Evolutionary conservation across 1,140 invertebrate genomes (phyloP), one percentile per base, ranked within the genome.

Genomic region (Rhysida immarginata): DNA sequence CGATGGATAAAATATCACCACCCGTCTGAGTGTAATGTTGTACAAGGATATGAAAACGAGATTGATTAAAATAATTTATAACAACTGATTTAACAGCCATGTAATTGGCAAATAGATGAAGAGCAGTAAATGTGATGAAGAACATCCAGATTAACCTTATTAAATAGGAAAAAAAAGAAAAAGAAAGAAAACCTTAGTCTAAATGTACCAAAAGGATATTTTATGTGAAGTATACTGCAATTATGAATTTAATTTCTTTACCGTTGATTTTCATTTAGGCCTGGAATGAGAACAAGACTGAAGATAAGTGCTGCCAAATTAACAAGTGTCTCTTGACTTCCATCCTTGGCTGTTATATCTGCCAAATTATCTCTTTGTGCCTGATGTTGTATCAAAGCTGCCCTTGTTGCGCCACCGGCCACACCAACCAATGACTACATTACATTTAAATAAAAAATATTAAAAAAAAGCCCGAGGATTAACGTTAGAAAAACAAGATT

Each of bases 281-380:
- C 60, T 26, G 83, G 81, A 1, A 95, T 73, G 46, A 96, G 67
- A 24, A 83, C 70, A 29, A 96, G 75, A 55, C 85, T 86, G 14
- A 82, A 63, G 53, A 89, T 67, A 2, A 92, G 84, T 13, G 85
- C 90, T 26, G 85, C 66, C 44, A 96, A 72, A 73, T 96, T 96
- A 0, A 96, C 90, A 61, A 89, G 78, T 0, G 91, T 96, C 69
- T 97, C 94, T 75, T 98, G 95, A 60, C 88, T 92, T 8, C 87
- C 85, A 72, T 97, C 95, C 76, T 97, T 97, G 1, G 92, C 92
- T 2, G 88, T 83, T 0, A 97, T 87, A 74, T 97, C 78, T 1
- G 86, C 94, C 69, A 94, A 78, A 71, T 97, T 97, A 58, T 87
- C 84, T 58, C 81, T 70, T 46, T 87, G 70, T 0, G 92, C 88